A percentile compares a stretch with the other conserved stretches of the same genome.
These are phyloP conservation scores for Porites lutea DNA, from an alignment of 64 coral and sea anemone species.

Conservation along the genomic window DNA sequence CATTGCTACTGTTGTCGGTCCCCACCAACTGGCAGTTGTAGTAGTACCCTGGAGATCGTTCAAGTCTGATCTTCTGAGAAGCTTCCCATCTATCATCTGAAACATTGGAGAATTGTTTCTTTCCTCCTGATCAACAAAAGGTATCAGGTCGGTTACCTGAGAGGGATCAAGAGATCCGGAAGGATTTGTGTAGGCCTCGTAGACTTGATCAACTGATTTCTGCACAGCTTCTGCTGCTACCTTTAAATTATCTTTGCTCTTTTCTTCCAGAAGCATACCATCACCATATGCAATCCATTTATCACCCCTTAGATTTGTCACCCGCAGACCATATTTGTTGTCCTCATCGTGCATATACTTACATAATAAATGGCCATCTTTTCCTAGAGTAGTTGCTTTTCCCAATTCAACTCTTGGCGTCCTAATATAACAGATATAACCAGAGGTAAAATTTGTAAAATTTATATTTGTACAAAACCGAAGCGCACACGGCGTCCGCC, in stretches of 20 bases:
- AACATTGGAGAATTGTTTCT: slow-evolving; percentile 47
- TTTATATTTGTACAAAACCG: neutral
- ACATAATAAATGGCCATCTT: slow-evolving; percentile 19
- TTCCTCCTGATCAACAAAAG: slow-evolving; percentile 36
- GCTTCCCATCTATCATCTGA: neutral
- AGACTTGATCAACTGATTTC: slow-evolving; percentile 20
- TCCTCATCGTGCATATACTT: slow-evolving; percentile 64
- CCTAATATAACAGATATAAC: neutral
- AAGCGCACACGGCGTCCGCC: too few relatives aligned
- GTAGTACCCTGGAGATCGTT: neutral
- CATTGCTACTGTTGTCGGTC: neutral
- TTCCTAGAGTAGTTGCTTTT: neutral
- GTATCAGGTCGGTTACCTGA: slow-evolving; percentile 13
- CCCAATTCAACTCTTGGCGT: slow-evolving; percentile 38
- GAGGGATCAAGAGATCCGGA: neutral
- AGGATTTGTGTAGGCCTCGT: neutral
- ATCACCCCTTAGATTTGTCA: slow-evolving; percentile 42
- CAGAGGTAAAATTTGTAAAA: neutral
- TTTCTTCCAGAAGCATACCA: slow-evolving; percentile 29
- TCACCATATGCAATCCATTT: slow-evolving; percentile 64
- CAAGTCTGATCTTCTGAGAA: neutral
- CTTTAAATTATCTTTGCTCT: slow-evolving; percentile 4
- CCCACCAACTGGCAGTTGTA: slow-evolving; percentile 5
- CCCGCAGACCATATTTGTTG: slow-evolving; percentile 25
- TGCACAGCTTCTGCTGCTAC: slow-evolving; percentile 1